Evolutionary conservation across 2,113 vertebrate species (phyloP), one percentile per base, ranked within the genome.

Genomic region (Mesoclemmys tuberculata): DNA sequence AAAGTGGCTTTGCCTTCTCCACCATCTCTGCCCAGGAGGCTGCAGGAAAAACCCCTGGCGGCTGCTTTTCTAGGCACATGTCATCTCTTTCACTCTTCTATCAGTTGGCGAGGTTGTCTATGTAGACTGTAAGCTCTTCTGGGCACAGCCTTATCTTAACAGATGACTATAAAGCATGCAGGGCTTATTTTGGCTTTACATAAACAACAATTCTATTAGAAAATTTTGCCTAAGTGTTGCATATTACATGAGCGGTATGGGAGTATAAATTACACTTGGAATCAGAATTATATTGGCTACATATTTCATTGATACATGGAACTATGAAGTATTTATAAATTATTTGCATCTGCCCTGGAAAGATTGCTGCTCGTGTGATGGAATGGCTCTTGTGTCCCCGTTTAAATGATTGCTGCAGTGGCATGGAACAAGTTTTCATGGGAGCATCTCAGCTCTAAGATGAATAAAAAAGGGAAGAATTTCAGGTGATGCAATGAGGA

Each of bases 161-260:
- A 87, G 90, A 29, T 87, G 52, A 81, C 82, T 90, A 12, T 94
- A 92, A 96, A 95, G 46, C 77, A 95, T 87, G 90, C 93, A 96
- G 85, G 78, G 90, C n/a, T 83, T 71, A 64, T 89, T 68, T 93
- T 90, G 85, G 27, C 22, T 85, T 92, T 94, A 84, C 38, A 79
- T 87, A 84, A 85, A 24, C 3, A 68, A 81, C 41, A 92, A 92
- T 96, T 95, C 85, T 44, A 31, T 14, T 21, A 1, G 82, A 81
- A 68, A 11, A 27, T 80, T 79, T 95, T 75, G 22, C 90, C 89
- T 93, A 10, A 49, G 81, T 93, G 90, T 80, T 74, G 77, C 84
- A 46, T 58, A 77, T 84, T 83, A 74, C 26, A 16, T 61, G 84
- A 78, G 82, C 41, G 18, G 48, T 5, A 41, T 5, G 12, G 92